Conservation (phyloP, 2,888 invertebrate species). For the Sericinus montela region DNA sequence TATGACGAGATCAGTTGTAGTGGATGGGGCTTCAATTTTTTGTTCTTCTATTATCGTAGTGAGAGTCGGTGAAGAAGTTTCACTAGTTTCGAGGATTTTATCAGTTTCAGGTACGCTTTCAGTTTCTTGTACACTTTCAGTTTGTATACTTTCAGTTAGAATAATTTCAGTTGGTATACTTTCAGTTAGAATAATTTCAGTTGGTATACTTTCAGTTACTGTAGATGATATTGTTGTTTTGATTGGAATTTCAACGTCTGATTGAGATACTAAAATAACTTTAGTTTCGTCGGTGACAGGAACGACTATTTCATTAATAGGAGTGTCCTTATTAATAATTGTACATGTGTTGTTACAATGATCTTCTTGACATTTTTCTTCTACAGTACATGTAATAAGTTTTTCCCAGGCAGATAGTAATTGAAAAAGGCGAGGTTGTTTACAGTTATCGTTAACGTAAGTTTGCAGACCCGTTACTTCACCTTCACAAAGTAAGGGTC, state of each 20-base stretch:
- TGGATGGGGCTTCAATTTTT: background rate
- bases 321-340: conserved; percentile 48
- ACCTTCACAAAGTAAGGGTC: conserved; percentile 58
- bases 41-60: conserved; percentile 18
- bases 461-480: conserved; percentile 58
- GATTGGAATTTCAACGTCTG: background rate
- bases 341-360: conserved; percentile 45
- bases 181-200: too few relatives aligned
- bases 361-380: conserved; percentile 47
- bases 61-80: conserved; percentile 11
- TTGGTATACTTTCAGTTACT: too few relatives aligned
- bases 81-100: conserved; percentile 1
- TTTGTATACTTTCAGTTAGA: too few relatives aligned
- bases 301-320: conserved; percentile 5
- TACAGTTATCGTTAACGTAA: conserved; percentile 55
- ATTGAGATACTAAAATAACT: conserved; percentile 5
- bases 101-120: conserved; percentile 13
- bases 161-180: too few relatives aligned
- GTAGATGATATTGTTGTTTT: background rate
- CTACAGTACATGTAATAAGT: conserved; percentile 52
- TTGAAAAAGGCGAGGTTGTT: conserved; percentile 59
- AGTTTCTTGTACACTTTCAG: too few relatives aligned
- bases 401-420: conserved; percentile 49
- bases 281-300: conserved; percentile 7
- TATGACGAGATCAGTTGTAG: conserved; percentile 3